Conservation (phyloP, 2,797 vertebrate genomes). For the Leptatherina wallacei region DNA sequence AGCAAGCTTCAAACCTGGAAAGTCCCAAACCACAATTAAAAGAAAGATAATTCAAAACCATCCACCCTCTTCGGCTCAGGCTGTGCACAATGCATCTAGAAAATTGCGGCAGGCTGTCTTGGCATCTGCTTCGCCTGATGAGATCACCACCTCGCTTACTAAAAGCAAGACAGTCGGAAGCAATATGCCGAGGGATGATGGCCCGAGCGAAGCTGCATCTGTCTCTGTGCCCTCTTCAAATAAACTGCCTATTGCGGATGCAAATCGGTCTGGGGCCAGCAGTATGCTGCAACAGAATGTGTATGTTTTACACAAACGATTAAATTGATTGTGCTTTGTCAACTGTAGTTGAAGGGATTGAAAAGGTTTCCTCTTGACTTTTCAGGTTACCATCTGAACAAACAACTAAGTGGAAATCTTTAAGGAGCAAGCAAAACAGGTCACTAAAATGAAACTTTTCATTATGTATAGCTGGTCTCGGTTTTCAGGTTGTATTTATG, state of each 20-base stretch:
- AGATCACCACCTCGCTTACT: slow-evolving; percentile 26
- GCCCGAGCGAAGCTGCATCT: slow-evolving; percentile 30
- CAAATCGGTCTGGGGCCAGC: slow-evolving; percentile 14
- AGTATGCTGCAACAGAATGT: slow-evolving; percentile 30
- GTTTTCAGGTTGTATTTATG: slow-evolving; percentile 1
- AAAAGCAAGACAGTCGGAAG: slow-evolving; percentile 43
- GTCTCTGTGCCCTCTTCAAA: slow-evolving; percentile 13
- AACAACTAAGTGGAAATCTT: slow-evolving; percentile 70
- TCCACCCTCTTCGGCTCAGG: slow-evolving; percentile 23
- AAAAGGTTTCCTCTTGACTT: slow-evolving; percentile 29
- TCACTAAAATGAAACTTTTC: slow-evolving; percentile 32
- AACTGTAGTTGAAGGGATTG: not conserved
- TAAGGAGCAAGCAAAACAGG: slow-evolving; percentile 74
- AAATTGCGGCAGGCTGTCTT: slow-evolving; percentile 37
- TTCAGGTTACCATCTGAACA: slow-evolving; percentile 60
- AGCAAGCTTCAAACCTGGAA: not conserved
- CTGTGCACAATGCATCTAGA: slow-evolving; percentile 15
- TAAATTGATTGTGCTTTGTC: not conserved
- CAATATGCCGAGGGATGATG: slow-evolving; percentile 17
- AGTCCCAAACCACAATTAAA: slow-evolving; percentile 22
- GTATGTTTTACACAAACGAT: slow-evolving; percentile 39
- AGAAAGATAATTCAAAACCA: slow-evolving; percentile 27
- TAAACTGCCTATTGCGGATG: slow-evolving; percentile 14
- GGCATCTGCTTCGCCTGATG: slow-evolving; percentile 25
- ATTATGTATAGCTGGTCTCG: not conserved